Base-by-base conservation (phyloP, 1,140 invertebrate genomes). In the Dinoponera quadriceps region DNA sequence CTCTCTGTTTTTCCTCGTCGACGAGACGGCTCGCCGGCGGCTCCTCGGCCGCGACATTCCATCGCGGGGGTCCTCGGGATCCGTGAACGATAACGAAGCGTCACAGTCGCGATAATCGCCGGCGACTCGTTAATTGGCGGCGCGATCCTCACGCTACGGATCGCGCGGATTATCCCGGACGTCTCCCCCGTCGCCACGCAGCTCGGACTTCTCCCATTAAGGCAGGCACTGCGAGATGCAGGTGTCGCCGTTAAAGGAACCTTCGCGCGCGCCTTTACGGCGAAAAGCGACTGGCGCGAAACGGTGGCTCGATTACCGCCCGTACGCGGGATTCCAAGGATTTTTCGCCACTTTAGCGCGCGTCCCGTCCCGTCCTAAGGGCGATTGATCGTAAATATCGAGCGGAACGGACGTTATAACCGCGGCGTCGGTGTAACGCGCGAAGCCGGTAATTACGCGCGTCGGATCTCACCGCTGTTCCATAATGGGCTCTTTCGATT, bases 401-500 rank as follows among this genome's bases (percentile, higher is more conserved):
- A 20, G 1, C 33, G 33, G 14, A 55, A 57, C 13, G 51, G 16
- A 69, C 11, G 20, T 57, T 59, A 66, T 11, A 9, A 9, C 13
- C 55, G n/a, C n/a, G 49, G 51, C 18, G 9, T 80, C 65, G 51
- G 18, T 48, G 22, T 57, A 78, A 78, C 49, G 75, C 33, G 63
- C 20, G 16, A 80, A 71, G 51, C 22, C 59, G 51, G 75, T 33
- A 80, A 71, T 80, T 80, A 71, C 33, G 44, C 38, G 54, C 75
- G 54, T 29, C 29, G 25, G 38, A 59, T 71, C 38, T 44, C 65
- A 80, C 69, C 65, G 25, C 33, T 25, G 65, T 33, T 29, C 75
- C 25, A n/a, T 80, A 80, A 80, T 80, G 65, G 48, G 65, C 3
- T 80, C 44, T 78, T 48, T 80, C 65, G 33, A 71, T 80, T 78